phyloP scores from a whole-genome alignment of 2,888 invertebrate genomes.

The Troilus luridus region DNA sequence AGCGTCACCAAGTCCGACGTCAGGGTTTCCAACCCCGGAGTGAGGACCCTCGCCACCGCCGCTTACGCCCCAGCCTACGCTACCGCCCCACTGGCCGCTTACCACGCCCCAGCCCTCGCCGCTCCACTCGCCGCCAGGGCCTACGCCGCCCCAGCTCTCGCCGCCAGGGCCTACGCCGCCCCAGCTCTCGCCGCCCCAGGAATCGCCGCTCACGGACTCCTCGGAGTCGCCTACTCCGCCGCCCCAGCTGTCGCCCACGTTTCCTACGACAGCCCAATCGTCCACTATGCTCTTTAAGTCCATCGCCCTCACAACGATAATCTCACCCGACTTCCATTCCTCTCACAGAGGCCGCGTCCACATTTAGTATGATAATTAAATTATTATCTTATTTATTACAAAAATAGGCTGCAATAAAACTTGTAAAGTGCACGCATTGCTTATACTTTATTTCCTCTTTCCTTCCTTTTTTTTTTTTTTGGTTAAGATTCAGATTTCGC shows the following conservation, averaged over 20 bases:
- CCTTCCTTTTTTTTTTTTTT: too few species aligned
- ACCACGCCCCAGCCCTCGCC: slow-evolving; percentile 62
- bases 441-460: neutral
- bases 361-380: slow-evolving; percentile 31
- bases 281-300: slow-evolving; percentile 65
- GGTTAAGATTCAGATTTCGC: too few species aligned
- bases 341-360: slow-evolving; percentile 40
- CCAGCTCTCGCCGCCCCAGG: too few species aligned
- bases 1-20: slow-evolving; percentile 80
- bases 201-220: slow-evolving; percentile 62
- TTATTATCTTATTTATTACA: slow-evolving; percentile 39
- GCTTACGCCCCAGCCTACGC: slow-evolving; percentile 63
- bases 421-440: neutral
- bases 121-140: slow-evolving; percentile 33
- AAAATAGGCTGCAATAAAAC: slow-evolving; percentile 56
- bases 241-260: slow-evolving; percentile 66
- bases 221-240: slow-evolving; percentile 65
- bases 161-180: slow-evolving; percentile 56
- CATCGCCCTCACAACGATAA: neutral
- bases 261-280: slow-evolving; percentile 65
- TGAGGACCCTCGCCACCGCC: slow-evolving; percentile 65
- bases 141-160: slow-evolving; percentile 52
- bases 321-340: slow-evolving; percentile 17
- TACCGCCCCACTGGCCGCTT: slow-evolving; percentile 65
- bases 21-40: slow-evolving; percentile 73